Base-by-base conservation (phyloP, 2,797 vertebrate species). In the Coccyzus lansbergi region DNA sequence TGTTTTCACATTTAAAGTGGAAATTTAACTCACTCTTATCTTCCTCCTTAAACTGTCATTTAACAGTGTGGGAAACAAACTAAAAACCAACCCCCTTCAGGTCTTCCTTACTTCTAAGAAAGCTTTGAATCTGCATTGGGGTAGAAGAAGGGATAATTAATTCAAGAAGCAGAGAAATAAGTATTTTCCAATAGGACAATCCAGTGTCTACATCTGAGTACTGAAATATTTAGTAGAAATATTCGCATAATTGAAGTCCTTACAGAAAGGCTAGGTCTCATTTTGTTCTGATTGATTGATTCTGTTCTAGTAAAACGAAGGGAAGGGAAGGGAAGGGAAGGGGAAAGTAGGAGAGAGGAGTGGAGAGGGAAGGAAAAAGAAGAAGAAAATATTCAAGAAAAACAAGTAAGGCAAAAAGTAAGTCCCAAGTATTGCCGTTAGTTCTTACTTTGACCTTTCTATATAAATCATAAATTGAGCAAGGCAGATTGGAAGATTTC, bases 21-120 rank as follows among this genome's bases (percentile, higher is more conserved):
- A 69, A 83, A 53, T 77, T 44, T 40, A 49, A 28, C 17, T 80
- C 34, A 40, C 9, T 51, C 7, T 56, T 83, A 16, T 25, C 42
- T 79, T 72, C 9, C 11, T 59, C 14, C 17, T 80, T 83, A 59
- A 82, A 26, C 5, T 64, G 42, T 12, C 51, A 11, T 10, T 84
- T 52, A 46, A 46, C 4, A 12, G 19, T 0, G 0, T 17, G 20
- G 31, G 4, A 4, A 38, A 38, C 9, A 65, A 44, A 58, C 82
- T 1, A 55, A 53, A 60, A 10, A 49, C 33, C 8, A 36, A 76
- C 69, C 24, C 6, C 1, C 13, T 56, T 80, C 40, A 68, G 10
- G 8, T 59, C 7, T 67, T 25, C 31, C 3, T 59, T 75, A 55
- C 18, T 34, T 84, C n/a, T 63, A n/a, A 64, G 44, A 21, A 48